Percentiles rank a stretch among this genome's conserved stretches.
Conservation (phyloP, 2,888 invertebrate genomes). For the Deilephila elpenor region DNA sequence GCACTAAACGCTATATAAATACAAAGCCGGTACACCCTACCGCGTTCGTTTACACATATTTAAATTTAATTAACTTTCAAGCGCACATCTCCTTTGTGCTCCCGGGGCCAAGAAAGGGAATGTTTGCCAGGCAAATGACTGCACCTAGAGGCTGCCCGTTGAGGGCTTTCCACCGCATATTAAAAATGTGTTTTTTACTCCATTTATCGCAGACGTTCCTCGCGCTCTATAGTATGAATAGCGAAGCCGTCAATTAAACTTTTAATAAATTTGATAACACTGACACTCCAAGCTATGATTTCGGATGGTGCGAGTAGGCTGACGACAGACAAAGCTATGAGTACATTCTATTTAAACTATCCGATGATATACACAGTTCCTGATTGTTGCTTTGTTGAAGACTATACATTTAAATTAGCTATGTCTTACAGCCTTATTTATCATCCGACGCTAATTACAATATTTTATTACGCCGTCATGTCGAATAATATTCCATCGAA, state of each 20-base stretch:
- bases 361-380: too few species aligned
- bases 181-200: conserved; percentile 58
- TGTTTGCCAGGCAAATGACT: conserved; percentile 62
- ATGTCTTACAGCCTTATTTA: not conserved
- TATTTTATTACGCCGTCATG: not conserved
- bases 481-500: not conserved
- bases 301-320: not conserved
- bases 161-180: conserved; percentile 53
- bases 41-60: conserved; percentile 62
- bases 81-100: conserved; percentile 70
- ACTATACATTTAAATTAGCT: not conserved
- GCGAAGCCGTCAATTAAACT: conserved; percentile 59
- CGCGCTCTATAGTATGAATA: conserved; percentile 41
- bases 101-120: conserved; percentile 56
- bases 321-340: not conserved
- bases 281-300: not conserved
- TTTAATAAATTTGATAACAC: conserved; percentile 45
- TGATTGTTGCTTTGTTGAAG: not conserved
- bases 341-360: not conserved
- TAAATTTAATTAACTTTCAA: conserved; percentile 79
- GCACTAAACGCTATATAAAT: conserved; percentile 39
- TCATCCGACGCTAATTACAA: not conserved
- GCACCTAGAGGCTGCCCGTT: conserved; percentile 44
- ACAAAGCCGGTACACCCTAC: conserved; percentile 48
- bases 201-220: conserved; percentile 52